phyloP scores from a whole-genome alignment of 2,888 invertebrate species.

The Euzetes globulus region DNA sequence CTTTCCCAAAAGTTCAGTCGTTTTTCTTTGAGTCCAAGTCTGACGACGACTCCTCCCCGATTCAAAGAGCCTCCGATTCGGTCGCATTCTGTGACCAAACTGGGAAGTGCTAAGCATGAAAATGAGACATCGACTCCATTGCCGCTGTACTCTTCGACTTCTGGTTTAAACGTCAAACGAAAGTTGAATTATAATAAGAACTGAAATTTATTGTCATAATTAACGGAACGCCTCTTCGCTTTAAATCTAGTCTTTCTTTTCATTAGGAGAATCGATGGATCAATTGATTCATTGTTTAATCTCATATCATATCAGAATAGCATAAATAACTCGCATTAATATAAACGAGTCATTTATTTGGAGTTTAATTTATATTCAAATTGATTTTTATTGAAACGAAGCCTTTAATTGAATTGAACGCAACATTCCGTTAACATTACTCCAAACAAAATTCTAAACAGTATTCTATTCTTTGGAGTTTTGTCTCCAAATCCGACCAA shows the following conservation, averaged over 20 bases:
- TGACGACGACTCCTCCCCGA: not conserved
- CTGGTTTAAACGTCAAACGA: slow-evolving; percentile 1
- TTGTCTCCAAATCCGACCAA: too few relatives aligned
- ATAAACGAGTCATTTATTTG: not conserved
- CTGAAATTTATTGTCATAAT: not conserved
- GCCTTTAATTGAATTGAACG: too few relatives aligned
- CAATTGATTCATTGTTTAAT: too few relatives aligned
- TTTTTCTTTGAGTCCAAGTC: not conserved
- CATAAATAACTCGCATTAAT: too few relatives aligned
- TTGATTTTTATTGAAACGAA: too few relatives aligned
- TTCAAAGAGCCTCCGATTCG: slow-evolving; percentile 1
- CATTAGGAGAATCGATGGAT: not conserved
- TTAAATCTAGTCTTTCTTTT: not conserved
- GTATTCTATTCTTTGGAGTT: too few relatives aligned
- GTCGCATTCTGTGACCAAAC: not conserved
- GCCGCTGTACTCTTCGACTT: not conserved
- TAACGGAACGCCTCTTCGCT: not conserved
- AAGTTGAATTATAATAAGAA: slow-evolving; percentile 1
- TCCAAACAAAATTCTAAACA: too few relatives aligned
- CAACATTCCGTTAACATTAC: too few relatives aligned
- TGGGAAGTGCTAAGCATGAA: not conserved
- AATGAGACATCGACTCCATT: slow-evolving; percentile 5
- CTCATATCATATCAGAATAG: too few relatives aligned
- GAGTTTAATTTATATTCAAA: not conserved
- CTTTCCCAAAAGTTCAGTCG: not conserved